A percentile compares a stretch with the other conserved stretches of the same genome.
These are phyloP conservation scores for Scaptomyza caliginosa DNA, from an alignment of 2,888 invertebrate genomes.

Conservation along the genomic window DNA sequence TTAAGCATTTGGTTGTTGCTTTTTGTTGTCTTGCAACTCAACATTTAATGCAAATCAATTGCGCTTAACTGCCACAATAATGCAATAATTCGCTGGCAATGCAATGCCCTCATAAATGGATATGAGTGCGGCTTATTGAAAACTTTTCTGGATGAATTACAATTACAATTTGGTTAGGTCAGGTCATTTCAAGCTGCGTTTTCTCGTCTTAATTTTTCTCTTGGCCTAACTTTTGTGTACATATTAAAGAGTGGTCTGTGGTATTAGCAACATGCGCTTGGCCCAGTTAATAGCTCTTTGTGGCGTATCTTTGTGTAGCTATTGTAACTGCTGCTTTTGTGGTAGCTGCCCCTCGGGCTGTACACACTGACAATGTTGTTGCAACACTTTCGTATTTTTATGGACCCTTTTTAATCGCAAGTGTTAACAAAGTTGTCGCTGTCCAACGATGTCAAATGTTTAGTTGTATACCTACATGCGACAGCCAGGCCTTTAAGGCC, in stretches of 20 bases:
- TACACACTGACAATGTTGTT: conserved; percentile 38
- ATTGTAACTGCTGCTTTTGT: conserved; percentile 7
- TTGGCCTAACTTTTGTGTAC: conserved; percentile 1
- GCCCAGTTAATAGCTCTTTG: conserved; percentile 47
- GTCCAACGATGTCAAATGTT: conserved; percentile 33
- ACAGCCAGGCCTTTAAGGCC: neutral
- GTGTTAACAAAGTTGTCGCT: conserved; percentile 49
- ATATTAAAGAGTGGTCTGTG: conserved; percentile 32
- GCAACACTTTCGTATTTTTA: conserved; percentile 53
- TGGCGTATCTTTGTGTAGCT: conserved; percentile 4
- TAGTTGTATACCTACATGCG: conserved; percentile 17
- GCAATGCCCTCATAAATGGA: neutral
- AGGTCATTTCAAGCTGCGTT: neutral
- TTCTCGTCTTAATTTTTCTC: neutral
- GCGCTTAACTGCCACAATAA: conserved; percentile 41
- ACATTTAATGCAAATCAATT: conserved; percentile 51
- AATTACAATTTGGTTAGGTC: neutral
- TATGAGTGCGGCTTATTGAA: conserved; percentile 29
- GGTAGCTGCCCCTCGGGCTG: conserved; percentile 30
- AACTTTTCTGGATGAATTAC: conserved; percentile 39
- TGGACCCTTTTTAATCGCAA: conserved; percentile 32
- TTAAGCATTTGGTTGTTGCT: conserved; percentile 17
- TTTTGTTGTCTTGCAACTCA: conserved; percentile 5
- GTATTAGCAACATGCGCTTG: conserved; percentile 3
- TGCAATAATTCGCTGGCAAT: conserved; percentile 5